Conservation (phyloP, 2,797 vertebrate genomes). For the Rhabdomys pumilio region DNA sequence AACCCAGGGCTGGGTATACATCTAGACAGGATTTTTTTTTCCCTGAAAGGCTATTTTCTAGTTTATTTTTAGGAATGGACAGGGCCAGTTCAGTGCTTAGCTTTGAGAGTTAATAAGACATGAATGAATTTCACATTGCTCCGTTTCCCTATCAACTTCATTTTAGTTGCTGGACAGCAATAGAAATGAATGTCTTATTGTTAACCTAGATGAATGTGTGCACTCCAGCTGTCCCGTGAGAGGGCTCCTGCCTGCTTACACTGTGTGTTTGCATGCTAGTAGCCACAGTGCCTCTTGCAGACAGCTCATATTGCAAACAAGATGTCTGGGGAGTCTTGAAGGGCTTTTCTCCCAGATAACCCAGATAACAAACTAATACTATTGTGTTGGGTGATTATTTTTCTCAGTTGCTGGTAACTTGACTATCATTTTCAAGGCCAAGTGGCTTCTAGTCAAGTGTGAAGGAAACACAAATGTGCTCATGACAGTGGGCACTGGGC, state of each 20-base stretch:
- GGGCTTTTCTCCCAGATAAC: fast-evolving
- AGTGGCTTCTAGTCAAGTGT: background rate
- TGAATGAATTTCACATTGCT: background rate
- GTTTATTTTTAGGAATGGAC: background rate
- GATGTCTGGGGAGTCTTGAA: background rate
- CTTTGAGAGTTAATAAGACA: background rate
- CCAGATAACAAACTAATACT: fast-evolving
- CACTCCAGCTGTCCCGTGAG: background rate
- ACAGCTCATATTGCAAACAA: background rate
- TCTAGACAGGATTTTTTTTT: background rate
- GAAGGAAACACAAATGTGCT: background rate
- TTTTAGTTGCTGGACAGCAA: background rate
- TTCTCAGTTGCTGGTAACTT: background rate
- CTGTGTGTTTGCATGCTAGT: fast-evolving
- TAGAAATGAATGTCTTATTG: background rate
- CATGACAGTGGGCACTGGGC: fast-evolving
- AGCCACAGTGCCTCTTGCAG: fast-evolving
- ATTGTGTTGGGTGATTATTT: too few species aligned
- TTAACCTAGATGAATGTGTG: background rate
- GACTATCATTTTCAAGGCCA: background rate
- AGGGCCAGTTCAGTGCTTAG: background rate
- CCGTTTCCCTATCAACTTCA: background rate
- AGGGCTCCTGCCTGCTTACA: fast-evolving
- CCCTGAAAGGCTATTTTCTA: background rate
- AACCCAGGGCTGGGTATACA: background rate